Evolutionary conservation across 2,797 vertebrate species (phyloP).

Genomic region (Anniella stebbinsi): DNA sequence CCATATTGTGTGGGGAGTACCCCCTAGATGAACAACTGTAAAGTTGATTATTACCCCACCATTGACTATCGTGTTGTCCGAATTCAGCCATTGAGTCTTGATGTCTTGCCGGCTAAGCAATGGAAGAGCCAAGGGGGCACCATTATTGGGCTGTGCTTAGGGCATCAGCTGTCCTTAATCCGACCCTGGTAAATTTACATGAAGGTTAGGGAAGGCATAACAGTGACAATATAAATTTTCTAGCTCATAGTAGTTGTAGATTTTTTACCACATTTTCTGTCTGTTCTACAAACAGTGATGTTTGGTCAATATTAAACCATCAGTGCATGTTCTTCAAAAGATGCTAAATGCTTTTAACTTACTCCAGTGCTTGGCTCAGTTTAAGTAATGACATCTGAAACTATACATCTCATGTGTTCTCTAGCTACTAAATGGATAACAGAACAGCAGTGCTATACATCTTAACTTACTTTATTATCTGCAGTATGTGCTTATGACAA

Average conservation of each 20-base stretch:
- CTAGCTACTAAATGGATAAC: conserved; percentile 1
- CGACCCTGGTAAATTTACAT: background rate
- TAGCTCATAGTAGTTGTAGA: conserved; percentile 34
- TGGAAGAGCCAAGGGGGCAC: too few species aligned
- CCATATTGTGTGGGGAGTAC: too few species aligned
- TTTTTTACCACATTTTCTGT: conserved; percentile 7
- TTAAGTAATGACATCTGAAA: conserved; percentile 11
- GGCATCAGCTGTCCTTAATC: too few species aligned
- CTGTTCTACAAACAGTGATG: conserved; percentile 21
- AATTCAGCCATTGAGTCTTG: too few species aligned
- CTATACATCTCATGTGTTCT: background rate
- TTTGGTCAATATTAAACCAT: conserved; percentile 15
- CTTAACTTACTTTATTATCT: background rate
- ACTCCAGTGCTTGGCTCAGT: background rate
- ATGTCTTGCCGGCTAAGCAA: too few species aligned
- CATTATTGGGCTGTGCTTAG: too few species aligned
- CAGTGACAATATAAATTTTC: background rate
- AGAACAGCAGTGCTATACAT: background rate
- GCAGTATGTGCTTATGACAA: background rate
- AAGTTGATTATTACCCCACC: too few species aligned
- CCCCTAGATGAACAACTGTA: too few species aligned
- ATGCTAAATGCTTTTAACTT: background rate
- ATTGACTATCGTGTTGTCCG: too few species aligned
- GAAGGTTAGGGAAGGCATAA: background rate
- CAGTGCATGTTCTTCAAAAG: background rate